Evolutionary conservation across 1,140 invertebrate species (phyloP), one percentile per base, ranked within the genome.

Genomic region (Musca domestica): DNA sequence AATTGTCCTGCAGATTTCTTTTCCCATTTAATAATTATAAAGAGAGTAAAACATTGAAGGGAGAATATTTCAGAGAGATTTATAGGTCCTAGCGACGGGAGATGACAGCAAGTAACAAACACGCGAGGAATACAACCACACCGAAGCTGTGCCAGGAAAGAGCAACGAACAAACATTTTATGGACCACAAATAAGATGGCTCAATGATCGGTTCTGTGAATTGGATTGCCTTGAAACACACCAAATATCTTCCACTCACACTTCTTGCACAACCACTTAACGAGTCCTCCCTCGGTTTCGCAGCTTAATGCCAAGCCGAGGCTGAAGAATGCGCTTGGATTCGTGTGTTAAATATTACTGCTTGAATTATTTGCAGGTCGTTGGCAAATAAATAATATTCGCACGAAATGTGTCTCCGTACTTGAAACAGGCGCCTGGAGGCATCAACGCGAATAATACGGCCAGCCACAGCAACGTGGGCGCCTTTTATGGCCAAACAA

Each of bases 321-420:
- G 48, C 17, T 20, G 48, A 51, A 51, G 20, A 51, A 19, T 51
- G 5, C 48, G 48, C 17, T 20, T 51, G 20, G 5, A 5, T 41
- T 41, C 67, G 66, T 67, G 66, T 67, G 66, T 67, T 70, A 70
- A 70, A 70, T 67, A 34, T 56, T 27, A 63, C 19, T 61, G 15
- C 4, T 49, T 49, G 25, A 48, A 49, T 54, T 23, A 12, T 25
- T 69, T 54, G 69, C 65, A 52, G 22, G 15, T 41, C 22, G 47
- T n/a, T 17, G 47, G 69, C 66, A 49, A 51, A 70, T 70, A 70
- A 70, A 70, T 70, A 70, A 67, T 70, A 70, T 70, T 70, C 69
- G 69, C 69, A 70, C 66, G 69, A 67, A 64, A 70, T 70, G 65
- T 70, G 68, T 69, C 64, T 20, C 52, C 19, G 30, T 51, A 30